Conservation (phyloP, 2,797 vertebrate species). For the Naso thynnoides region DNA sequence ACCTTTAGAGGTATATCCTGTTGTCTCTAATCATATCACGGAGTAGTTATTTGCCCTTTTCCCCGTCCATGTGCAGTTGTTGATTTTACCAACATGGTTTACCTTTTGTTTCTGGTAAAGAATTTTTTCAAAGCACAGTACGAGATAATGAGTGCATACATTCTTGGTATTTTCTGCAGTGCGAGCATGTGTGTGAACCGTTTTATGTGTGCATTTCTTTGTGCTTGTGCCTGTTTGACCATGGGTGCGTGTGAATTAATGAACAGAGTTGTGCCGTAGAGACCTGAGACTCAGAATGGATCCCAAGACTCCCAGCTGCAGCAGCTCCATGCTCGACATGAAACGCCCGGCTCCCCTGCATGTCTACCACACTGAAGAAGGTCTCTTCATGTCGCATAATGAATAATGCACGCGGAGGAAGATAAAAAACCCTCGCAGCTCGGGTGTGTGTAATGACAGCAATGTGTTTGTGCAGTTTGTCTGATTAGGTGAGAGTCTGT, state of each 20-base stretch:
- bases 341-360: slow-evolving; percentile 45
- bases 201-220: slow-evolving; percentile 29
- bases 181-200: slow-evolving; percentile 4
- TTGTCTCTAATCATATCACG: not conserved
- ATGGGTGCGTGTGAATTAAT: slow-evolving; percentile 52
- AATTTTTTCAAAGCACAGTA: slow-evolving; percentile 1
- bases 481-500: slow-evolving; percentile 60
- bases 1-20: not conserved
- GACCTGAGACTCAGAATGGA: slow-evolving; percentile 46
- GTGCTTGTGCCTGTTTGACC: slow-evolving; percentile 19
- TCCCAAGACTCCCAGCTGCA: slow-evolving; percentile 53
- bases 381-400: slow-evolving; percentile 64
- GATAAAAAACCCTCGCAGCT: slow-evolving; percentile 17
- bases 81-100: not conserved
- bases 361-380: slow-evolving; percentile 40
- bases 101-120: not conserved
- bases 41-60: not conserved
- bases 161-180: slow-evolving; percentile 6
- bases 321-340: slow-evolving; percentile 48
- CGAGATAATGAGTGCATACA: slow-evolving; percentile 17
- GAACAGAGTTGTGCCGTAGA: slow-evolving; percentile 37
- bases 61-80: not conserved
- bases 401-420: slow-evolving; percentile 70
- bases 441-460: slow-evolving; percentile 67
- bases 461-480: slow-evolving; percentile 57